Base-by-base conservation (phyloP, 2,888 invertebrate genomes). In the Nomada goodeniana region DNA sequence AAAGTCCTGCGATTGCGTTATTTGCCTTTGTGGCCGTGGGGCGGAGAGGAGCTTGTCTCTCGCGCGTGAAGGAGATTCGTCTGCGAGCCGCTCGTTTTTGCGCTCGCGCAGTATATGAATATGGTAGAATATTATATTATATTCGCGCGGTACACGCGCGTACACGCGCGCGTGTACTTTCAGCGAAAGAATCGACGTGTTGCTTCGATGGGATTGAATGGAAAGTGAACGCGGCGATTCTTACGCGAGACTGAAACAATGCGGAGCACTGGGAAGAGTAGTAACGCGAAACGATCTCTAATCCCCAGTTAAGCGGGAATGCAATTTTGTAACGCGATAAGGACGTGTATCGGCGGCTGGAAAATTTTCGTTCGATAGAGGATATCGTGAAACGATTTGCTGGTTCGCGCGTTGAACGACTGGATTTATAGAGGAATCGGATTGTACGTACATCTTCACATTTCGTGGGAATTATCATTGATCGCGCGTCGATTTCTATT, bases 1-100 rank as follows among this genome's bases (percentile, higher is more conserved):
- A 53, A 57, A 61, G 68, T 72, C 65, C 55, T 55, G 29, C 23
- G 42, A 72, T 63, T 29, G 64, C 70, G 55, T 60, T 73, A n/a
- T 61, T 61, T 59, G 50, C 52, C 36, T 0, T 7, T 36, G 26
- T 2, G 5, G n/a, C 18, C 26, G n/a, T 10, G 4, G 10, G 15
- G 20, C 7, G 23, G 10, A 26, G 59, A 15, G 26, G 50, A 42
- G 47, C 20, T 29, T 9, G 15, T 9, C 23, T 75, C 26, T 75
- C 42, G 42, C 15, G 9, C 57, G 20, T 18, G 44, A 20, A 20
- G 67, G 36, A 47, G 63, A 76, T 76, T 69, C 50, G 52, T 47
- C 42, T 23, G 36, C 36, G 52, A 11, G 36, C 18, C 47, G 74
- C 50, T 74, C 23, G 44, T 59, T 15, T 15, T 36, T 50, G n/a